These are phyloP conservation scores for Epinotia ramella DNA, from an alignment of 2,888 invertebrate species.

Conservation along the genomic window DNA sequence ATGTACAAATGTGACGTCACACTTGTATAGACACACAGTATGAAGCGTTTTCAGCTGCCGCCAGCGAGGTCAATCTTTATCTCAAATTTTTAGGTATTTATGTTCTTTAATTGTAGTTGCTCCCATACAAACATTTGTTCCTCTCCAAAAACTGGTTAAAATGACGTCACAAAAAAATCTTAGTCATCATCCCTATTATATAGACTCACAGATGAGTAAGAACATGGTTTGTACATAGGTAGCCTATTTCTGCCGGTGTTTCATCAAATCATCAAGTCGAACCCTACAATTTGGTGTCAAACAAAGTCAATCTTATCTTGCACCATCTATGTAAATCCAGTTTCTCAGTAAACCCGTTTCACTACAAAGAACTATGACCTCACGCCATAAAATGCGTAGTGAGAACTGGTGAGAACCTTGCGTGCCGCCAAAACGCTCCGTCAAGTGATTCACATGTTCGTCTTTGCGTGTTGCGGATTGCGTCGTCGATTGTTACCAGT, in stretches of 20 bases:
- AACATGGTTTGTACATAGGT: background rate
- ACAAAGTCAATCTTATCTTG: conserved; percentile 9
- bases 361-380: conserved; percentile 29
- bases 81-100: no score
- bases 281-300: conserved; percentile 2
- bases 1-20: no score
- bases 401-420: background rate
- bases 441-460: conserved; percentile 35
- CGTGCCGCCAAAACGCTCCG: conserved; percentile 20
- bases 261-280: background rate
- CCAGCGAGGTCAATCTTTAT: no score
- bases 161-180: no score
- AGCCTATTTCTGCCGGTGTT: background rate
- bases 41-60: no score
- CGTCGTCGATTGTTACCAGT: conserved; percentile 2
- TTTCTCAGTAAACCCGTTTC: conserved; percentile 10
- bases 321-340: conserved; percentile 15
- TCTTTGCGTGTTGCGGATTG: conserved; percentile 30
- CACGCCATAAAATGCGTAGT: background rate
- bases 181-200: no score
- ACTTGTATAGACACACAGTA: no score
- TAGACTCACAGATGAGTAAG: background rate
- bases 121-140: no score
- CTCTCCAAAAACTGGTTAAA: no score
- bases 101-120: no score